Evolutionary conservation across 2,888 invertebrate genomes (phyloP), one percentile per base, ranked within the genome.

Genomic region (Lysandra bellargus): DNA sequence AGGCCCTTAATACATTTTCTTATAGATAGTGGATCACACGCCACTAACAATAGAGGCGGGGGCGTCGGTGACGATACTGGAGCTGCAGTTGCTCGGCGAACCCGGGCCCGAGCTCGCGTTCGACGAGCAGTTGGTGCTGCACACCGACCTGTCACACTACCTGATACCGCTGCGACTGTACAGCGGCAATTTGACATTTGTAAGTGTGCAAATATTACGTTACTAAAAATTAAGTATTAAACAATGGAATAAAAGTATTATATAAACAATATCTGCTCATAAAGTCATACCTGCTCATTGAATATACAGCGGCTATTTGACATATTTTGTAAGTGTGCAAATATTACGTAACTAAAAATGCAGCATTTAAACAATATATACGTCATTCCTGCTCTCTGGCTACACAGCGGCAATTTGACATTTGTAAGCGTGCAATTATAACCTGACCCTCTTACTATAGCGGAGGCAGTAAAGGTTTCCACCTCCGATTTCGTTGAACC

Each of bases 121-220:
- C 78, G 82, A 81, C 80, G 78, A 84, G 73, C 79, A 7, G 78
- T 79, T 95, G 78, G 83, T 85, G 79, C 88, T 95, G 83, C 89
- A 87, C 84, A 95, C 95, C 83, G 95, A 95, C 88, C 86, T 95
- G 78, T 90, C 90, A 0, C 87, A 86, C 74, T 95, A 95, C 86
- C 83, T 87, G 83, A 84, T 95, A 86, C 94, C 95, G 78, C 83
- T 96, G 83, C 85, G 90, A 57, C 88, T 94, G 7, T 95, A 95
- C 89, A 88, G 87, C 81, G 95, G 95, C 0, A 83, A 84, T 0
- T 85, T 95, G 44, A 85, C 87, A 33, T 80, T 91, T 5, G 92
- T 91, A n/a, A 84, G 87, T 87, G 23, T 53, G 30, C 12, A n/a
- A 60, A 60, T 61, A 23, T 61, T 44, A 40, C 5, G 40, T 40